Evolutionary conservation across 2,888 invertebrate genomes (phyloP), one percentile per base, ranked within the genome.

Genomic region (Salpingus planirostris): DNA sequence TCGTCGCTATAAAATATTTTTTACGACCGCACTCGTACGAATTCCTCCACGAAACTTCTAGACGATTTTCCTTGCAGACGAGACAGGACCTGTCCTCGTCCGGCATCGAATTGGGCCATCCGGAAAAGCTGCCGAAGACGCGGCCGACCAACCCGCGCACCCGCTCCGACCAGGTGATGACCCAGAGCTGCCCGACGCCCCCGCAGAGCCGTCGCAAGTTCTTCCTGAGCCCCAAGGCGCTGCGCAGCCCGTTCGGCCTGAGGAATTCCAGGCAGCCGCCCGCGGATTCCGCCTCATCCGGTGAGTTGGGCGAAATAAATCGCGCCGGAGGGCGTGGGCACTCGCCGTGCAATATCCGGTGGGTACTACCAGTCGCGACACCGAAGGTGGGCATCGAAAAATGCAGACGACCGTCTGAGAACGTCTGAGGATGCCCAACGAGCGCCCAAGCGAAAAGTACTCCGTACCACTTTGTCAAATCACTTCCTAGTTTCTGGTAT

Each of bases 151-250:
- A 74, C 53, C 55, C 57, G 43, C 47, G 53, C 18, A 42, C 52
- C 47, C 44, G 53, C 33, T 11, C 35, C 15, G 43, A 47, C 41
- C 50, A 66, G 65, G 75, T 65, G 60, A 74, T 76, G 72, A 72
- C 74, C 12, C 74, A 83, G 61, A 81, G 82, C 68, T 87, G 86
- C 55, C 86, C 87, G 25, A 87, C 87, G 27, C 87, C 88, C 25
- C 84, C 84, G 0, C 80, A 80, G 50, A 70, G 61, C 6, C 73
- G 85, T 49, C 77, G 83, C 62, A 78, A 82, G 65, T 83, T 87
- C 66, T 85, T 88, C 66, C 73, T 86, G 25, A 86, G 84, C 52
- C 81, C 87, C 6, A 86, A 85, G 62, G 80, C 79, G 14, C 65
- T 88, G 39, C 71, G 84, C 40, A 86, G 80, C 62, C 83, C 86